Base-by-base conservation (phyloP, 2,113 vertebrate genomes). In the Lasiurus borealis region DNA sequence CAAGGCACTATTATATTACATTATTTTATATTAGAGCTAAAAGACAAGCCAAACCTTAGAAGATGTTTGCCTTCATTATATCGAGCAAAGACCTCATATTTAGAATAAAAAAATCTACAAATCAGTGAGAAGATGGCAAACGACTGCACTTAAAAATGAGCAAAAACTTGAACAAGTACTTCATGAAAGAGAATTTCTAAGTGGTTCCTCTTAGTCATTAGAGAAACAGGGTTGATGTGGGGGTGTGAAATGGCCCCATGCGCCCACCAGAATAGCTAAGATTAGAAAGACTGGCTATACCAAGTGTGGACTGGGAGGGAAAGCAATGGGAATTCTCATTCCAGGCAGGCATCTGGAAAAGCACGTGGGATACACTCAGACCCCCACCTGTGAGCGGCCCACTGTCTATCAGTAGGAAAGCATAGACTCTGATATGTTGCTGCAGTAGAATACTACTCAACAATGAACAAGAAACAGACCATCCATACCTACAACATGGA, bases 101-200 rank as follows among this genome's bases (percentile, higher is more conserved):
- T 73, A 27, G 46, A 52, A 29, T 69, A 64, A 83, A 81, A 34
- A 73, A 19, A 19, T 62, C 64, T 52, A 52, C 31, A 50, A 46
- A 64, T 40, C 62, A 50, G 5, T 81, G 59, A 86, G 78, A 64
- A 88, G 59, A 46, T 66, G 15, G 27, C 4, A 27, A 71, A 64
- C 21, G n/a, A 48, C 11, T 34, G 48, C 71, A 57, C 44, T 93
- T 77, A 64, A 88, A 91, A 88, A 85, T 83, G 25, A 95, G n/a
- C 21, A 34, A 85, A 91, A 54, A 10, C n/a, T 40, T 62, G 13
- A 88, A 75, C 16, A 54, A 10, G 6, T 1, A 27, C 31, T 52
- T 93, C n/a, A 13, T 80, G 50, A 54, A 92, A 90, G 78, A 57
- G 3, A 23, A 40, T 64, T 46, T 69, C 54, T 13, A 40, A 46